Base-by-base conservation (phyloP, 2,113 vertebrate genomes). In the Stigmatopora nigra region DNA sequence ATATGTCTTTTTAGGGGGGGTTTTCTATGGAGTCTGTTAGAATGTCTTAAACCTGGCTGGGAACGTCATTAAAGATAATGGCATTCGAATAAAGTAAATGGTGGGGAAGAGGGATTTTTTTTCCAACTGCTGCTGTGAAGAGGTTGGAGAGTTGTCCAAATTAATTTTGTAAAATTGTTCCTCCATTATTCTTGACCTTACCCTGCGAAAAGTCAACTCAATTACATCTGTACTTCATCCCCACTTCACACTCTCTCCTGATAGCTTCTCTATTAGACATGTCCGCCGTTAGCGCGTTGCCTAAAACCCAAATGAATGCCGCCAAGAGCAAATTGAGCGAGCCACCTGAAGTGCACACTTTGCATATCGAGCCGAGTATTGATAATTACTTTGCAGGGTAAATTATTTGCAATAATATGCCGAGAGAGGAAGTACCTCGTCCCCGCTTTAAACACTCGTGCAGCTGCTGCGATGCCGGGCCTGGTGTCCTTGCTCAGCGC, bases 121-220 rank as follows among this genome's bases (percentile, higher is more conserved):
- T 81, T 20, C 78, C 61, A 68, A 70, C 71, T 47, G 67, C 71
- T 51, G 36, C 76, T 38, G 46, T 58, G 73, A 65, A 63, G 73
- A 60, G 71, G 77, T 72, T 74, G 67, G 59, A 79, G 79, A 82
- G 78, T 80, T 75, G 80, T 78, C 80, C 80, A 85, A 86, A 90
- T 87, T 65, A 88, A 89, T 88, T 82, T 82, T 77, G 85, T 86
- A 84, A 87, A 89, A 87, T 89, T 81, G 84, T 86, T 87, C 86
- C 78, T 84, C 83, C 82, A 88, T 89, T 86, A 91, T 88, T 88
- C 85, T 91, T 89, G 88, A 91, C 88, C 88, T 88, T 80, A 75
- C 82, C 81, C 84, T 80, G 85, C 83, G 80, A 89, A 89, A 88
- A 85, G 86, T 89, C 88, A 87, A 89, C 86, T 90, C 82, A 87